Conservation (phyloP, 2,113 vertebrate species). For the Manacus vitellinus region DNA sequence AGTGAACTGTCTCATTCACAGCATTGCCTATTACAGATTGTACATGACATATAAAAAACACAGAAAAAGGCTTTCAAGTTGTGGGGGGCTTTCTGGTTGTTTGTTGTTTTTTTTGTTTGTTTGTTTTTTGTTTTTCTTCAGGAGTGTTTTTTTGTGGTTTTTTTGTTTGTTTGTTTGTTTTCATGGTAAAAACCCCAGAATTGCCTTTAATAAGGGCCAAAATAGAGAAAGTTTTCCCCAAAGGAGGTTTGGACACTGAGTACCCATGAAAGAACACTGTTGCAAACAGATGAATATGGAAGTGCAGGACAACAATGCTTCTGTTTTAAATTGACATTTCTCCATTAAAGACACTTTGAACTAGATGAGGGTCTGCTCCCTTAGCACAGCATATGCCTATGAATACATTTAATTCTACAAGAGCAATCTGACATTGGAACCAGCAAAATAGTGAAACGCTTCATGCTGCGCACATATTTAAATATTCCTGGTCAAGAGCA, state of each 20-base stretch:
- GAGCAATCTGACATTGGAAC: background rate
- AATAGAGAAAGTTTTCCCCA: background rate
- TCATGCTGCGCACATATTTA: background rate
- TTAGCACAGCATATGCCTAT: background rate
- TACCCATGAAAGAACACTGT: background rate
- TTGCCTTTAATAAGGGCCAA: background rate
- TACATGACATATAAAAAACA: background rate
- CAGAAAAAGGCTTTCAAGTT: background rate
- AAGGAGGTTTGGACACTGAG: background rate
- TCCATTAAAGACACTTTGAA: background rate
- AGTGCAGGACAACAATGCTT: background rate
- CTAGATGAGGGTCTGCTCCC: background rate
- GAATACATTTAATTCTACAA: background rate
- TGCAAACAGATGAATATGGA: background rate
- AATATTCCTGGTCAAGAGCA: background rate
- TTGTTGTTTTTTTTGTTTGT: background rate
- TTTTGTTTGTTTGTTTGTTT: background rate
- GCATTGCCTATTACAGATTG: background rate
- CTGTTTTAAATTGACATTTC: background rate
- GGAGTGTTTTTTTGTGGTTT: too few species aligned
- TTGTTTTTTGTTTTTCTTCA: background rate
- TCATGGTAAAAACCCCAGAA: background rate
- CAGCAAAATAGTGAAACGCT: background rate
- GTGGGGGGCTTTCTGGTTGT: background rate
- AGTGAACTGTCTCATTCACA: conserved; percentile 31